Percentiles rank a stretch among this genome's conserved stretches.
Evolutionary conservation across 2,888 invertebrate genomes (phyloP).

Genomic region (Anthrax anthrax): DNA sequence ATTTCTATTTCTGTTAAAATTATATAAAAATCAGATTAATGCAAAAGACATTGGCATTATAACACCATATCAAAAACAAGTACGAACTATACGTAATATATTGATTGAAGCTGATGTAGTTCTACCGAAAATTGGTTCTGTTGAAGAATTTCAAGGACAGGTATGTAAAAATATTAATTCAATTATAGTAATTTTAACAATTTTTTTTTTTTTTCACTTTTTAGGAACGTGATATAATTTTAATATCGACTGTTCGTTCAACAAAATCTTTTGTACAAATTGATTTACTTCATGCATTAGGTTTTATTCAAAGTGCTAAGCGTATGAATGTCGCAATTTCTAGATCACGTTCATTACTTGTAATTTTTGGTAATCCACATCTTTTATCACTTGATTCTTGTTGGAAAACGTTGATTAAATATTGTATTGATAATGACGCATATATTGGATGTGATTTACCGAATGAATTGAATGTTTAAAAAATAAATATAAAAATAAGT

Average conservation of each 20-base stretch:
- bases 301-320: slow-evolving; percentile 59
- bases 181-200: no score
- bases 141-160: slow-evolving; percentile 79
- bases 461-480: no score
- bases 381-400: slow-evolving; percentile 47
- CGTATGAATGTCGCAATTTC: slow-evolving; percentile 83
- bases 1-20: slow-evolving; percentile 40
- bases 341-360: slow-evolving; percentile 55
- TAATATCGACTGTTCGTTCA: slow-evolving; percentile 56
- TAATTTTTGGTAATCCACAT: slow-evolving; percentile 74
- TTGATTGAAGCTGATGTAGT: slow-evolving; percentile 35
- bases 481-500: no score
- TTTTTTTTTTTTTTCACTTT: not conserved
- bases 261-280: slow-evolving; percentile 27
- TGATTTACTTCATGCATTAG: slow-evolving; percentile 44
- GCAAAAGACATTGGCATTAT: slow-evolving; percentile 61
- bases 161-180: slow-evolving; percentile 33
- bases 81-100: slow-evolving; percentile 32
- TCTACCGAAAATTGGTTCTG: slow-evolving; percentile 58
- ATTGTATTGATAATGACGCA: slow-evolving; percentile 46
- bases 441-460: slow-evolving; percentile 59
- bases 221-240: slow-evolving; percentile 41
- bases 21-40: slow-evolving; percentile 50
- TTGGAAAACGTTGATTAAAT: slow-evolving; percentile 52
- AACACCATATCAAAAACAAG: slow-evolving; percentile 86